Evolutionary conservation across 2,113 vertebrate species (phyloP).

Genomic region (Willisornis vidua): DNA sequence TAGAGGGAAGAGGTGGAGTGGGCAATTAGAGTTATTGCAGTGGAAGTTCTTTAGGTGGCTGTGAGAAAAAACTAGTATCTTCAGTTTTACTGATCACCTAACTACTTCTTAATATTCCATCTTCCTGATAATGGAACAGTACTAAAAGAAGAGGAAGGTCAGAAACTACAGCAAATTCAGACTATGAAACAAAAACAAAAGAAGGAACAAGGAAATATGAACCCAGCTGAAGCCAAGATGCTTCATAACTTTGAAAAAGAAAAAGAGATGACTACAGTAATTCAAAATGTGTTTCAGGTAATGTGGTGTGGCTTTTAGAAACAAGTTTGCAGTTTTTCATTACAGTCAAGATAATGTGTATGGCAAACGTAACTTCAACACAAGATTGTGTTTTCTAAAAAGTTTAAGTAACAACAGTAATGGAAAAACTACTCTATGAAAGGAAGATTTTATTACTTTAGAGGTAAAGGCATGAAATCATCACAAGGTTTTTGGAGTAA

Average conservation of each 20-base stretch:
- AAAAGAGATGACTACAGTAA: neutral
- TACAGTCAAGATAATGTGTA: neutral
- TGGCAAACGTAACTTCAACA: neutral
- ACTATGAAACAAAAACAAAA: neutral
- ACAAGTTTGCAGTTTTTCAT: neutral
- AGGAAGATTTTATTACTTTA: neutral
- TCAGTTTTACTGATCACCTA: neutral
- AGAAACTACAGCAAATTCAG: slow-evolving; percentile 42
- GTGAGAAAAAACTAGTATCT: neutral
- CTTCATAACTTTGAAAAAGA: slow-evolving; percentile 3
- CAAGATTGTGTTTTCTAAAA: neutral
- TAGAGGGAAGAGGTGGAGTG: neutral
- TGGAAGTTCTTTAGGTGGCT: neutral
- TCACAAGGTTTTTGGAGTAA: neutral
- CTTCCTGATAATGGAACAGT: slow-evolving; percentile 49
- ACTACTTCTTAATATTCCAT: neutral
- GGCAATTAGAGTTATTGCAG: neutral
- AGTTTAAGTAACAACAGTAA: neutral
- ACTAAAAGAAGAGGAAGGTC: slow-evolving; percentile 43
- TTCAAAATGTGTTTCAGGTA: slow-evolving; percentile 78
- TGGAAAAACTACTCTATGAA: neutral
- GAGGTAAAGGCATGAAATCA: neutral
- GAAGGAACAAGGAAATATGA: neutral
- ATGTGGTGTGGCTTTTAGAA: neutral
- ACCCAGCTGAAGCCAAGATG: neutral